Conservation (phyloP, 2,888 invertebrate genomes). For the Coelogynopora nodosa region DNA sequence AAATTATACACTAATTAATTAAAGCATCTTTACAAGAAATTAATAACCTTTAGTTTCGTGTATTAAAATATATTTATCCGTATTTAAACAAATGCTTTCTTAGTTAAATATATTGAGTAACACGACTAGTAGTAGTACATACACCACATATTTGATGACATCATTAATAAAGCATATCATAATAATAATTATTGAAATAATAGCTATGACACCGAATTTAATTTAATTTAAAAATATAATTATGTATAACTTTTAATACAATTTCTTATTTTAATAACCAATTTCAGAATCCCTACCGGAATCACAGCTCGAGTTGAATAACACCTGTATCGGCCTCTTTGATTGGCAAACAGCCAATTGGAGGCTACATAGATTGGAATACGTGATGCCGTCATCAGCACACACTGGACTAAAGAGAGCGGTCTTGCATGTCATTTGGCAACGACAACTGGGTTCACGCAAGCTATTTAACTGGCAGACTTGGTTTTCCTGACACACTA, state of each 20-base stretch:
- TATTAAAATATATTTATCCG: too few species aligned
- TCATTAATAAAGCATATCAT: too few species aligned
- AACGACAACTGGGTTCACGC: conserved; percentile 74
- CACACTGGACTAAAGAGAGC: conserved; percentile 69
- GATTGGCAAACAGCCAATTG: conserved; percentile 76
- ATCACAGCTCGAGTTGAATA: conserved; percentile 6
- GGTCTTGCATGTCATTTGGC: conserved; percentile 64
- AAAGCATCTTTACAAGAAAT: too few species aligned
- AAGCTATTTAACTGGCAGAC: conserved; percentile 77
- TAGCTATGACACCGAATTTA: too few species aligned
- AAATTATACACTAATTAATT: too few species aligned
- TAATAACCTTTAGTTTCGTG: too few species aligned
- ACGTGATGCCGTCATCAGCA: conserved; percentile 84
- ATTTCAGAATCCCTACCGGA: not conserved
- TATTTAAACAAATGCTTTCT: too few species aligned
- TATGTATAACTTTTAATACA: not conserved
- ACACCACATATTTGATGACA: too few species aligned
- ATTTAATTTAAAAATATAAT: too few species aligned
- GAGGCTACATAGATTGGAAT: conserved; percentile 85
- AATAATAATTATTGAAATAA: too few species aligned
- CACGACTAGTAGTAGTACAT: too few species aligned
- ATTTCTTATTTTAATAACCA: not conserved
- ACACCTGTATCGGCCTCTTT: not conserved
- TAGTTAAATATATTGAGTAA: too few species aligned
- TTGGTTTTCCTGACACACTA: conserved; percentile 74